These are phyloP conservation scores for Geotrupes spiniger DNA, from an alignment of 2,888 invertebrate genomes.

Conservation along the genomic window DNA sequence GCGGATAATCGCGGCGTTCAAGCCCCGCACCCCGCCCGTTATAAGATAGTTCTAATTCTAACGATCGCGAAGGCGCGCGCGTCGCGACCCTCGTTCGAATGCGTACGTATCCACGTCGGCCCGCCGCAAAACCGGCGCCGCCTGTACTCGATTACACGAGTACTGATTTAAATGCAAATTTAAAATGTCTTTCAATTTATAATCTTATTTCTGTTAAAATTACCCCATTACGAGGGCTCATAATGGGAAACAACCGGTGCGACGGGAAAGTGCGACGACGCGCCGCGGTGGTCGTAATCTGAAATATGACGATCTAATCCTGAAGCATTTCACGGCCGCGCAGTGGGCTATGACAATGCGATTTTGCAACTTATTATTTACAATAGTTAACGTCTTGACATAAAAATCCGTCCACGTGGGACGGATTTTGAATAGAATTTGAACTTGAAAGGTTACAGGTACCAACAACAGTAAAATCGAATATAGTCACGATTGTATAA, in stretches of 20 bases:
- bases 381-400: too few relatives aligned
- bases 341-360: too few relatives aligned
- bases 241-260: constrained; percentile 22
- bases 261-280: constrained; percentile 17
- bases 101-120: too few relatives aligned
- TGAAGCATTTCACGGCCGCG: too few relatives aligned
- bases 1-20: constrained; percentile 45
- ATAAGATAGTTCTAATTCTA: constrained; percentile 35
- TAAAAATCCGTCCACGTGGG: too few relatives aligned
- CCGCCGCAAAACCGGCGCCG: constrained; percentile 20
- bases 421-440: too few relatives aligned
- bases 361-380: too few relatives aligned
- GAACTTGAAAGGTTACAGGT: too few relatives aligned
- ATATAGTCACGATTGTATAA: too few relatives aligned
- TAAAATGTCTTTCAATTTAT: constrained; percentile 52
- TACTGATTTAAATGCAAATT: constrained; percentile 51
- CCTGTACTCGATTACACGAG: constrained; percentile 29
- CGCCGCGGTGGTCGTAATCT: constrained; percentile 10
- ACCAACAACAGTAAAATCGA: too few relatives aligned
- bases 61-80: constrained; percentile 26
- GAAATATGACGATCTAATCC: too few relatives aligned
- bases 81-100: constrained; percentile 12
- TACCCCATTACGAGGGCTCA: constrained; percentile 46
- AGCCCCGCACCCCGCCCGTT: constrained; percentile 19
- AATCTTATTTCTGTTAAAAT: constrained; percentile 51